Evolutionary conservation across 1,140 invertebrate species (phyloP).

Genomic region (Leptonema lineaticorne): DNA sequence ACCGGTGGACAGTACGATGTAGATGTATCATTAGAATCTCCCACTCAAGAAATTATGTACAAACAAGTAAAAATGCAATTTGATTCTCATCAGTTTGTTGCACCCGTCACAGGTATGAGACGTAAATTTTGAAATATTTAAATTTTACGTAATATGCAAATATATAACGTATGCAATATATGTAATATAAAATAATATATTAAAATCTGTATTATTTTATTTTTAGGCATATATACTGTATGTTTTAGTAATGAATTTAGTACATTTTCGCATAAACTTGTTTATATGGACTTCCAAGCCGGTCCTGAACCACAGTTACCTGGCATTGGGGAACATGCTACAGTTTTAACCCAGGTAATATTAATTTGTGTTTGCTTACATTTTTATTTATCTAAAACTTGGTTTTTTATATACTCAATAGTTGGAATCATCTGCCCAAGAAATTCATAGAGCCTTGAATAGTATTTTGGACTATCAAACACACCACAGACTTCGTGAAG

Average conservation of each 20-base stretch:
- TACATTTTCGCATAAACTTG: slow-evolving; percentile 98
- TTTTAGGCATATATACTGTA: slow-evolving; percentile 75
- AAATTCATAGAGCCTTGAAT: slow-evolving; percentile 85
- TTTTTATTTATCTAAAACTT: not conserved
- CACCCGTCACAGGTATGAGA: slow-evolving; percentile 71
- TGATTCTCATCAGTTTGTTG: slow-evolving; percentile 86
- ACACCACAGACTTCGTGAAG: slow-evolving; percentile 91
- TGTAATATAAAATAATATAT: too few relatives aligned
- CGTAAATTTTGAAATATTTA: not conserved
- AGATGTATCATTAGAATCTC: slow-evolving; percentile 88
- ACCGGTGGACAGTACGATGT: slow-evolving; percentile 99
- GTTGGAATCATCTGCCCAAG: slow-evolving; percentile 89
- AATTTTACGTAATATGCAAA: not conserved
- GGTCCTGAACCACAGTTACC: slow-evolving; percentile 87
- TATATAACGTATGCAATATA: too few relatives aligned
- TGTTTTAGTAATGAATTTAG: slow-evolving; percentile 99
- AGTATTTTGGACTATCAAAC: slow-evolving; percentile 93
- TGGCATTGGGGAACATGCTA: slow-evolving; percentile 84
- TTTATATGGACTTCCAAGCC: slow-evolving; percentile 98
- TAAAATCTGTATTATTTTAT: not conserved
- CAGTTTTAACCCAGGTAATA: slow-evolving; percentile 90
- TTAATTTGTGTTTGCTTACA: not conserved
- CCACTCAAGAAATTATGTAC: slow-evolving; percentile 87
- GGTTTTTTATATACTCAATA: slow-evolving; percentile 47
- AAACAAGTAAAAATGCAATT: slow-evolving; percentile 92